These are phyloP conservation scores for Lophotis ruficrista DNA, from an alignment of 2,113 vertebrate genomes.

Conservation along the genomic window DNA sequence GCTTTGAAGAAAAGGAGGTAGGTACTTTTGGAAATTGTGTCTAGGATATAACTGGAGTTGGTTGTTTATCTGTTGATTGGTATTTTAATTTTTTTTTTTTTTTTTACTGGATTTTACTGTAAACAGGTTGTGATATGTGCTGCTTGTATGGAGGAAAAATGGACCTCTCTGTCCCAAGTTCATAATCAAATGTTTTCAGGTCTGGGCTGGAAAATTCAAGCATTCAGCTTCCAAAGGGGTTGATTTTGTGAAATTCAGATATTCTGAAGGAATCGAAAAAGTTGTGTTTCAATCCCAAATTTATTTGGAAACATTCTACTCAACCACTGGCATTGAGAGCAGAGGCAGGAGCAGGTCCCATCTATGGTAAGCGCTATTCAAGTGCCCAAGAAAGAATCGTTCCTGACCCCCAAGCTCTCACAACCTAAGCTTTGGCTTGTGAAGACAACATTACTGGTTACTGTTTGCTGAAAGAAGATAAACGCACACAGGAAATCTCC, in stretches of 20 bases:
- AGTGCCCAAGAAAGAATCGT: not conserved
- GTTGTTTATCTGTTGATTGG: not conserved
- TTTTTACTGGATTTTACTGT: not conserved
- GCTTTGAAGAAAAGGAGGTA: not conserved
- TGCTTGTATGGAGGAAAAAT: not conserved
- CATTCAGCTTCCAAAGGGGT: rapidly evolving
- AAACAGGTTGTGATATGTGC: too few relatives aligned
- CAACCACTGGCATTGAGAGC: not conserved
- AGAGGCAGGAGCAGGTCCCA: not conserved
- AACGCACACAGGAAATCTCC: not conserved
- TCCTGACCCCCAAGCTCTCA: not conserved
- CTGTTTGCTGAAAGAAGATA: not conserved
- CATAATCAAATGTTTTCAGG: not conserved
- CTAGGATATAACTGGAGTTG: not conserved
- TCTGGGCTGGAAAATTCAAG: not conserved
- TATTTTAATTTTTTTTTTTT: not conserved
- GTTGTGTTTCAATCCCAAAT: rapidly evolving
- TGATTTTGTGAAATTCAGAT: not conserved
- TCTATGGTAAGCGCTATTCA: not conserved
- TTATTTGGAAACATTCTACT: not conserved
- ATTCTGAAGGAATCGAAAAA: not conserved
- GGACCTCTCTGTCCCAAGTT: not conserved
- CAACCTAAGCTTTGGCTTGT: not conserved
- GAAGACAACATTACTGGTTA: not conserved
- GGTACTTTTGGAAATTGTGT: not conserved